Base-by-base conservation (phyloP, 1,140 invertebrate genomes). In the Microvelia longipes region DNA sequence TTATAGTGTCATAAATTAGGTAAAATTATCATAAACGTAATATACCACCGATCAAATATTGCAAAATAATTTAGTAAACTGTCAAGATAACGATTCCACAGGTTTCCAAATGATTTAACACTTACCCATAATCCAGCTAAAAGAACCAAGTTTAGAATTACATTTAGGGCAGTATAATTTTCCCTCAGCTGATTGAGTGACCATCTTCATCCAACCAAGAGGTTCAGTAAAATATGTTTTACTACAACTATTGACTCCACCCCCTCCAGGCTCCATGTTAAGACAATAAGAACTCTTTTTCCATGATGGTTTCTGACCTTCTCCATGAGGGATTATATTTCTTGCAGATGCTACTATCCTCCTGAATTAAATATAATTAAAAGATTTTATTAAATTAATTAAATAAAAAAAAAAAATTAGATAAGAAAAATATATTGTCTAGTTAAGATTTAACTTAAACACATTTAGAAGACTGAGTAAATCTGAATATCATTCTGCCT, bases 151-250 rank as follows among this genome's bases (percentile, higher is more conserved):
- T 78, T 92, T 92, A 63, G 85, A 85, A 63, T 82, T 81, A 74
- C 91, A 93, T 78, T 91, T 91, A 27, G 91, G 91, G 77, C 91
- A 93, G 77, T 89, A 82, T n/a, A 93, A 78, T 78, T 91, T 91
- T 1, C 90, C 90, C 75, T 89, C 85, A 1, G 85, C 83, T 69
- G 82, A 84, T 73, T 87, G 84, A 60, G 82, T 80, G 62, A 90
- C 86, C 73, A 85, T 83, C 24, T 82, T 80, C 90, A 93, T 93
- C 91, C 91, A 93, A 25, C 84, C 80, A 75, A 93, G 81, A 0
- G 91, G 91, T 79, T 93, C 91, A 69, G 92, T 81, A 78, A 93
- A 93, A 76, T 88, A 85, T 69, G 87, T 90, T 74, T 87, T 84
- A 0, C 80, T 82, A 76, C 91, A 93, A 69, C 69, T 69, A 64